Conservation (phyloP, 2,113 vertebrate species). For the Mustela nigripes region DNA sequence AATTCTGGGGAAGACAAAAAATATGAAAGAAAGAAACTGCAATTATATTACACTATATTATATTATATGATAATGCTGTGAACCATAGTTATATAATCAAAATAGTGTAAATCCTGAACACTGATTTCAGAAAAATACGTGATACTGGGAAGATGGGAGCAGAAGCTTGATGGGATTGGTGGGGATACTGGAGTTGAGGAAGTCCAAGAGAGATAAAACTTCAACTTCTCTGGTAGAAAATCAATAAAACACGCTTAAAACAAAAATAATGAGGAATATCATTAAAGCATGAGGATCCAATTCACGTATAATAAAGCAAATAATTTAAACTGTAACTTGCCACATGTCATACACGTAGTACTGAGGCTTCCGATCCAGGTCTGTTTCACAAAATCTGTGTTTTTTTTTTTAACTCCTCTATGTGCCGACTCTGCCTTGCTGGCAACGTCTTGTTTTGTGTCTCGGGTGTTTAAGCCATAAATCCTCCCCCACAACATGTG, state of each 20-base stretch:
- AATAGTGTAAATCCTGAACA: not conserved
- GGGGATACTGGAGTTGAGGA: not conserved
- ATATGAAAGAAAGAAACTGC: not conserved
- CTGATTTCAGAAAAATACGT: not conserved
- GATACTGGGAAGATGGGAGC: not conserved
- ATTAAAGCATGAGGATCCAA: not conserved
- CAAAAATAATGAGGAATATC: not conserved
- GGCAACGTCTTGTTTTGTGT: not conserved
- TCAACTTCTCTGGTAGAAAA: not conserved
- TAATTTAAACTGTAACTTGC: not conserved
- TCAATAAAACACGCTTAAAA: not conserved
- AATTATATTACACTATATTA: not conserved
- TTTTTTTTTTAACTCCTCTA: not conserved
- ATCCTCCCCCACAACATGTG: not conserved
- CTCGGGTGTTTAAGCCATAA: not conserved
- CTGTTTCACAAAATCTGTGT: not conserved
- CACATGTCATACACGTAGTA: not conserved
- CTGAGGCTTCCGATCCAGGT: not conserved
- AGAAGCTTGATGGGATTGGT: not conserved
- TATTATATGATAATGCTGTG: not conserved
- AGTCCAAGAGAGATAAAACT: not conserved
- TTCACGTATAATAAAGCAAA: not conserved
- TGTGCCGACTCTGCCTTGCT: not conserved
- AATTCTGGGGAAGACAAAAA: not conserved
- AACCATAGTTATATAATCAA: not conserved